Percentiles rank a stretch among this genome's conserved stretches.
Evolutionary conservation across 2,113 vertebrate genomes (phyloP).

Genomic region (Rhipidura dahli): DNA sequence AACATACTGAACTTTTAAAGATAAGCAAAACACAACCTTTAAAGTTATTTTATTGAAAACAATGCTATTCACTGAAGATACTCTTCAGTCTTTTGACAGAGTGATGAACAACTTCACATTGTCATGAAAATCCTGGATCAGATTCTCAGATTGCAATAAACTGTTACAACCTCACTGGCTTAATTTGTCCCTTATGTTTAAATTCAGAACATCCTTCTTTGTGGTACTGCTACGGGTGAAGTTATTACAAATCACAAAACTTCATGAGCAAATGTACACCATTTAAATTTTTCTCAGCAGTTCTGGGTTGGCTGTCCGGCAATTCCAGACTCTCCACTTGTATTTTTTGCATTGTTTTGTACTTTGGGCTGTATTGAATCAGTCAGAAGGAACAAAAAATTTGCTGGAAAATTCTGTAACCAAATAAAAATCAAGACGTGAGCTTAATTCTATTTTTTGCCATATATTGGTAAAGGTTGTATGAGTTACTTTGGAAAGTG

Average conservation of each 20-base stretch:
- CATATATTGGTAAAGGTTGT: background rate
- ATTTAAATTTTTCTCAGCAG: background rate
- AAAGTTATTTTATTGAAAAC: background rate
- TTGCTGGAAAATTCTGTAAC: background rate
- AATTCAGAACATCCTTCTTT: background rate
- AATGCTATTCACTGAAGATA: background rate
- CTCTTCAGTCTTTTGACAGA: background rate
- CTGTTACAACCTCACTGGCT: background rate
- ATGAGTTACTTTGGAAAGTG: background rate
- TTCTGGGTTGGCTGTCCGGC: background rate
- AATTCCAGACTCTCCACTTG: background rate
- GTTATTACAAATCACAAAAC: background rate
- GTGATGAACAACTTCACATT: background rate
- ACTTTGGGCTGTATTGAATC: background rate
- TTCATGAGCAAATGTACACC: background rate
- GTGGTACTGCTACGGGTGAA: background rate
- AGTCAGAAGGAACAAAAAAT: background rate
- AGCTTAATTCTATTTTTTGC: background rate
- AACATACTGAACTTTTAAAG: background rate
- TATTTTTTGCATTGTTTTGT: background rate
- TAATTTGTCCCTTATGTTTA: background rate
- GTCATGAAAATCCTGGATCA: background rate
- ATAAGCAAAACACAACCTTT: background rate
- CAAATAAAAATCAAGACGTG: constrained; percentile 7
- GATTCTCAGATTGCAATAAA: background rate